Evolutionary conservation across 2,113 vertebrate species (phyloP).

Genomic region (Microtus oregoni): DNA sequence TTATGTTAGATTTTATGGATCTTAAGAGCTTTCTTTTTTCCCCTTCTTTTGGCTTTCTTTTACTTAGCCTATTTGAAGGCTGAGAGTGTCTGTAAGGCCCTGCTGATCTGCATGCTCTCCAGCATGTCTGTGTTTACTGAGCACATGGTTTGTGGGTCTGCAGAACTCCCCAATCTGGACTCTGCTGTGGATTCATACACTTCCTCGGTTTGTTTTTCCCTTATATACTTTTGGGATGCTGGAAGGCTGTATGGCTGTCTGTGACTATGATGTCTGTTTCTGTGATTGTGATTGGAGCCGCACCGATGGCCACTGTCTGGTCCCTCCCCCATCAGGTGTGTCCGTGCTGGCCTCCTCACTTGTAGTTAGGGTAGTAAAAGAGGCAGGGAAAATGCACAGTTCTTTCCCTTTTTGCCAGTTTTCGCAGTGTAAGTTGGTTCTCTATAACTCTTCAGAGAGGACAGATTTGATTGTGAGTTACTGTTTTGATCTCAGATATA

Average conservation of each 20-base stretch:
- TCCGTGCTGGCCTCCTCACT: background rate
- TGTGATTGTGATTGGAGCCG: background rate
- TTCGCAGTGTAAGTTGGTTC: background rate
- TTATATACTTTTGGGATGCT: background rate
- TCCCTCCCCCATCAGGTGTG: accelerated
- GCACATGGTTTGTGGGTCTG: background rate
- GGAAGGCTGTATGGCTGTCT: background rate
- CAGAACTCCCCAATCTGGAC: too few relatives aligned
- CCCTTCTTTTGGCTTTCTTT: too few relatives aligned
- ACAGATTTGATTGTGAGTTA: background rate
- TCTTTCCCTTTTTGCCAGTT: background rate
- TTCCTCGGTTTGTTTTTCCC: background rate
- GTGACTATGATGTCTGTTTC: too few relatives aligned
- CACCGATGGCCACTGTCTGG: accelerated
- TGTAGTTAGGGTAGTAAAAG: background rate
- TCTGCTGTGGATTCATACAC: accelerated
- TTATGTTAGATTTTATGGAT: background rate
- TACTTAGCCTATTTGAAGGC: background rate
- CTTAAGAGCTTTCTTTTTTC: background rate
- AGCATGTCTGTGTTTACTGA: background rate
- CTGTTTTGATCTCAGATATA: background rate
- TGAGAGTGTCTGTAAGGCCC: background rate
- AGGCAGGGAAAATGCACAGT: background rate
- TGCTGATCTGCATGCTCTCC: accelerated
- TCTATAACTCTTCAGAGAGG: background rate